phyloP scores from a whole-genome alignment of 2,113 vertebrate genomes.

The Anser cygnoides region DNA sequence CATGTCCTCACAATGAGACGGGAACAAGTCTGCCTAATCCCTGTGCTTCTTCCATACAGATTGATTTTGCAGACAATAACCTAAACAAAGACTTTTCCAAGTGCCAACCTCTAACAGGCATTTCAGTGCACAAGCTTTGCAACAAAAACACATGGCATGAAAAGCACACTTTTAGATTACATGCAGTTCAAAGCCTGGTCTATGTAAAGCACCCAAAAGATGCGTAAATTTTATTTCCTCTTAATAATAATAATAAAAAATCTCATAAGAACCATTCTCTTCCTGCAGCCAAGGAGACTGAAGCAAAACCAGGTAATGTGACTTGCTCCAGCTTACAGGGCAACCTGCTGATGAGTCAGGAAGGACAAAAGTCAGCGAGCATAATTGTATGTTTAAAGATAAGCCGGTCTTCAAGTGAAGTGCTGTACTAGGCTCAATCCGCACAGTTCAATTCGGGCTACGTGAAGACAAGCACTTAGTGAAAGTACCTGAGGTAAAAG shows the following conservation, averaged over 20 bases:
- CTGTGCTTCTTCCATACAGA: background rate
- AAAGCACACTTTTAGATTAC: slow-evolving; percentile 5
- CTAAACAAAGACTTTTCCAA: slow-evolving; percentile 9
- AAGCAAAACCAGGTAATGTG: background rate
- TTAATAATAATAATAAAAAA: slow-evolving; percentile 12
- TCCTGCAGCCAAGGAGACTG: background rate
- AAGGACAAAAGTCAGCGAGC: background rate
- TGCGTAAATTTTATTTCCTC: slow-evolving; percentile 27
- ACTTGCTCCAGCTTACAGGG: background rate
- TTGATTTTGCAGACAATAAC: slow-evolving; percentile 46
- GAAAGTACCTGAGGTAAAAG: background rate
- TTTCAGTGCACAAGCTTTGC: background rate
- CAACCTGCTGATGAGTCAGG: background rate
- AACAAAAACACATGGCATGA: slow-evolving; percentile 20
- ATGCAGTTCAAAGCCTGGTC: slow-evolving; percentile 30
- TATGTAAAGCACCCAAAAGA: background rate
- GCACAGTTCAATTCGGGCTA: background rate
- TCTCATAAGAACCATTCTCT: background rate
- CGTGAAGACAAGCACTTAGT: background rate
- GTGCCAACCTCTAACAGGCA: background rate
- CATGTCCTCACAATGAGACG: background rate
- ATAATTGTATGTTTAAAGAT: background rate
- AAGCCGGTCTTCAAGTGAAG: background rate
- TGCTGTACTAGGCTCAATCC: background rate
- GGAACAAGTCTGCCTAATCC: slow-evolving; percentile 54